Percentiles rank a stretch among this genome's conserved stretches.
Conservation (phyloP, 2,113 vertebrate genomes). For the Oplegnathus fasciatus region DNA sequence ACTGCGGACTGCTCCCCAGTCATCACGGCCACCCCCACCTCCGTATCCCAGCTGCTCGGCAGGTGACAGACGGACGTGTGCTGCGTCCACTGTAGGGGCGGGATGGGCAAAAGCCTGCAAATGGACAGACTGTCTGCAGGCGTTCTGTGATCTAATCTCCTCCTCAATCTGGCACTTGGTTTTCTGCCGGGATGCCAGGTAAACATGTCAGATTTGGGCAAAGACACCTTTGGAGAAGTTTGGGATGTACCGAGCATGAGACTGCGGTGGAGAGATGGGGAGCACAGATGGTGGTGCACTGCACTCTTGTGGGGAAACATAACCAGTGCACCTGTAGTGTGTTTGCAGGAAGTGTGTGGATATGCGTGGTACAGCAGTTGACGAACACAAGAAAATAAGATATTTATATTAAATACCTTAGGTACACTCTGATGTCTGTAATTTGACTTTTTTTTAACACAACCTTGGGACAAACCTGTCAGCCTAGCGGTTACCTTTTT, state of each 20-base stretch:
- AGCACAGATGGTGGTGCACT: constrained; percentile 2
- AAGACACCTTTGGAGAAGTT: constrained; percentile 19
- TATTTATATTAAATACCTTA: background rate
- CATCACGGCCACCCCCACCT: constrained; percentile 14
- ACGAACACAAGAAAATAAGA: background rate
- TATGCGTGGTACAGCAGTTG: background rate
- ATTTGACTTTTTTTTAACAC: background rate
- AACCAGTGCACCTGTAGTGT: background rate
- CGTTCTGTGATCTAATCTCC: constrained; percentile 43
- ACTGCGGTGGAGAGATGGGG: background rate
- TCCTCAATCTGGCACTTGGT: constrained; percentile 59
- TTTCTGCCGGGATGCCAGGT: constrained; percentile 45
- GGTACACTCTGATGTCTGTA: background rate
- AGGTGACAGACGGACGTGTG: constrained; percentile 38
- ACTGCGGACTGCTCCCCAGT: background rate
- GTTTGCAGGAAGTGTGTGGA: background rate
- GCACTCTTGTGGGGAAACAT: constrained; percentile 62
- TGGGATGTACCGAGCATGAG: background rate
- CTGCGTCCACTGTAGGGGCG: background rate
- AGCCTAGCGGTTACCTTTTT: background rate
- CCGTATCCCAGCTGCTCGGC: constrained; percentile 29
- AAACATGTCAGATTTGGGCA: constrained; percentile 21
- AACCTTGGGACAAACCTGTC: background rate
- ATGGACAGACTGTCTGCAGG: constrained; percentile 43
- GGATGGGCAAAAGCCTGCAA: background rate